These are phyloP conservation scores for Lycocerus yunnanus DNA, from an alignment of 2,888 invertebrate species.

Conservation along the genomic window DNA sequence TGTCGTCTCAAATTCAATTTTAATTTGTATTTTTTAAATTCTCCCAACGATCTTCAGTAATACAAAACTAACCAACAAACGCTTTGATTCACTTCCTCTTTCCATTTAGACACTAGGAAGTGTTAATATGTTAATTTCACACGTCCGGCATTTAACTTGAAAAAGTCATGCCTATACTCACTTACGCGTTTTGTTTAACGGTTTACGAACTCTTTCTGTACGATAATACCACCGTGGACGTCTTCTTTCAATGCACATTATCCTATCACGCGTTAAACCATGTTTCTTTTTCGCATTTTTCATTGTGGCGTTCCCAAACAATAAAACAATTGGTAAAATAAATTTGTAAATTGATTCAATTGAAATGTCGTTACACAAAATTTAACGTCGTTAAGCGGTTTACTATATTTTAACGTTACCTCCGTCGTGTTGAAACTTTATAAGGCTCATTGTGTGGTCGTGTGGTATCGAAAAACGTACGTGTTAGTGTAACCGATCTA, in stretches of 20 bases:
- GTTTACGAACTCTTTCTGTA: neutral
- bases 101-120: slow-evolving; percentile 29
- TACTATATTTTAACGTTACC: neutral
- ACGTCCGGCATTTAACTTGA: slow-evolving; percentile 24
- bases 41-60: neutral
- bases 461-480: neutral
- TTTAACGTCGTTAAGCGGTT: neutral
- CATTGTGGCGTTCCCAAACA: neutral
- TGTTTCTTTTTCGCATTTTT: neutral
- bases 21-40: neutral
- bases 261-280: neutral
- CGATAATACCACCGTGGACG: neutral
- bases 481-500: neutral
- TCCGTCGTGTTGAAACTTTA: neutral
- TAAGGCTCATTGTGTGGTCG: neutral
- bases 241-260: neutral
- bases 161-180: neutral
- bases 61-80: neutral
- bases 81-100: slow-evolving; percentile 20
- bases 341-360: neutral
- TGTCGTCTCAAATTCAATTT: neutral
- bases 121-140: slow-evolving; percentile 29
- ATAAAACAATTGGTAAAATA: neutral
- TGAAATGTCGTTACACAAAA: neutral
- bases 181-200: neutral